Conservation (phyloP, 2,888 invertebrate species). For the Hydrotaea cyrtoneurina region DNA sequence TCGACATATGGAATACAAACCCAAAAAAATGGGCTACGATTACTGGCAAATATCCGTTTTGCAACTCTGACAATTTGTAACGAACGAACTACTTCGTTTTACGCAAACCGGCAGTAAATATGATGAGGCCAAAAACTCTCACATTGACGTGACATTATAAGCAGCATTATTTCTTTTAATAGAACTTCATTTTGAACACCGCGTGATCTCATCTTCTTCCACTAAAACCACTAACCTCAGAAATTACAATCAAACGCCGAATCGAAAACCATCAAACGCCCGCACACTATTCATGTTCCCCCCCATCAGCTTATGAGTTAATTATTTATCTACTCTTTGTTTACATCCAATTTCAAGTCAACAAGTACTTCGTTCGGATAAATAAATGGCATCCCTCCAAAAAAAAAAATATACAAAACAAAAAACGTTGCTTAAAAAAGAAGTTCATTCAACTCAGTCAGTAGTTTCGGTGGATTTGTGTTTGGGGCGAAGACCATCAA, state of each 20-base stretch:
- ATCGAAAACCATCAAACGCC: constrained; percentile 20
- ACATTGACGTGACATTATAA: too few relatives aligned
- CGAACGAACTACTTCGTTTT: too few relatives aligned
- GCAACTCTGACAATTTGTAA: too few relatives aligned
- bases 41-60: too few relatives aligned
- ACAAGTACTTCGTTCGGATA: background rate
- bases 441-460: constrained; percentile 52
- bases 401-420: too few relatives aligned
- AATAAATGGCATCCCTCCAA: background rate
- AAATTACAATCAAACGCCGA: constrained; percentile 34
- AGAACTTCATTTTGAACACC: background rate
- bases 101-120: too few relatives aligned
- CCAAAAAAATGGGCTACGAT: too few relatives aligned
- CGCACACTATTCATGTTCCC: background rate
- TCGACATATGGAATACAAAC: too few relatives aligned
- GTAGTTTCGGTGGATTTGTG: too few relatives aligned
- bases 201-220: background rate
- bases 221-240: constrained; percentile 26
- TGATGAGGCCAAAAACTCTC: too few relatives aligned
- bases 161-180: too few relatives aligned
- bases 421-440: background rate
- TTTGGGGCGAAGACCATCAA: background rate
- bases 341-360: background rate
- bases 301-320: background rate
- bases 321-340: constrained; percentile 6